Evolutionary conservation across 1,140 invertebrate species (phyloP).

Genomic region (Ganaspis sp.): DNA sequence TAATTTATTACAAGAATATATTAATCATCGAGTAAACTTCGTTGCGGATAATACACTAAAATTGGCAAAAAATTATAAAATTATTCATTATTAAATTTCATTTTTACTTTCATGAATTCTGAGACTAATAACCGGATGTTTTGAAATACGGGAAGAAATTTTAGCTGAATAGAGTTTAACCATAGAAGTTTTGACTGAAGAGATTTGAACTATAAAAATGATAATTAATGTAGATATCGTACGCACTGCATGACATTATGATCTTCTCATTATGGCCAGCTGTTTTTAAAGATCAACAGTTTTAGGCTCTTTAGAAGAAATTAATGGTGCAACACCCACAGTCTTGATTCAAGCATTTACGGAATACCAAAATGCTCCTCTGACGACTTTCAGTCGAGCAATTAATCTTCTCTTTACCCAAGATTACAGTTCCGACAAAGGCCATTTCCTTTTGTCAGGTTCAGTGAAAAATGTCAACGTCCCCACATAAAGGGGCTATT

Average conservation of each 20-base stretch:
- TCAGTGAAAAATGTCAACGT: conserved; percentile 25
- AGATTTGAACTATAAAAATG: neutral
- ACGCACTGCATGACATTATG: neutral
- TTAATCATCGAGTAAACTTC: too few relatives aligned
- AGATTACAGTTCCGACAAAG: conserved; percentile 25
- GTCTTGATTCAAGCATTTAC: conserved; percentile 18
- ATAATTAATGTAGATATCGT: neutral
- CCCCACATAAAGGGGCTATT: neutral
- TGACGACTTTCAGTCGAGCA: conserved; percentile 14
- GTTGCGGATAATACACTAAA: too few relatives aligned
- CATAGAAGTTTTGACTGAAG: neutral
- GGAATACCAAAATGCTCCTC: conserved; percentile 24
- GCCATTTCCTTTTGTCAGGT: conserved; percentile 19
- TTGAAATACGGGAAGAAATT: too few relatives aligned
- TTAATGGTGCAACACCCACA: neutral
- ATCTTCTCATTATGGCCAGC: neutral
- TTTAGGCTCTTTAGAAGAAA: conserved; percentile 22
- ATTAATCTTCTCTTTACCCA: conserved; percentile 19
- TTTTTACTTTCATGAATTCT: too few relatives aligned
- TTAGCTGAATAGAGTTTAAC: neutral
- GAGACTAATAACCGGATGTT: neutral
- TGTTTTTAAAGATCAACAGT: conserved; percentile 12
- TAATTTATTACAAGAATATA: too few relatives aligned
- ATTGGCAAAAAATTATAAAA: too few relatives aligned
- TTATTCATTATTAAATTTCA: too few relatives aligned